Percentiles rank a stretch among this genome's conserved stretches.
Evolutionary conservation across 2,888 invertebrate genomes (phyloP).

Genomic region (Sturmia bella): DNA sequence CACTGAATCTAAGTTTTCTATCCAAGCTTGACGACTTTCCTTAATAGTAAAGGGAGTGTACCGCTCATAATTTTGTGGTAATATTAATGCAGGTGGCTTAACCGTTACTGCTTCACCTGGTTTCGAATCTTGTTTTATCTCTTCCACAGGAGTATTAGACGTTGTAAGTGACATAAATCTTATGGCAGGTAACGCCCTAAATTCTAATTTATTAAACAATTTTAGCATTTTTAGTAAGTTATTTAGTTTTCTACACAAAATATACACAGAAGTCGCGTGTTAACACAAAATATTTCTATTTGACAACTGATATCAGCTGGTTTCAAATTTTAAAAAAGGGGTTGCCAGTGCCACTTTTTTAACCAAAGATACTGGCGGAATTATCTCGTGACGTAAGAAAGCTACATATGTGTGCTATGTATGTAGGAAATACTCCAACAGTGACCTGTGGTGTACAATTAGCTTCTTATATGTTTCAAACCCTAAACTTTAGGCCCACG

Average conservation of each 20-base stretch:
- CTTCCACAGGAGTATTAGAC: conserved; percentile 35
- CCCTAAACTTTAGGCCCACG: too few relatives aligned
- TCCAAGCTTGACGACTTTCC: conserved; percentile 88
- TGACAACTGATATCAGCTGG: conserved; percentile 39
- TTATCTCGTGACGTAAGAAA: too few relatives aligned
- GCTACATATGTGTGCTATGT: too few relatives aligned
- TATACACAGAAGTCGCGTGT: conserved; percentile 39
- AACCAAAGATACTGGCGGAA: too few relatives aligned
- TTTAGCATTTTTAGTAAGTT: conserved; percentile 74
- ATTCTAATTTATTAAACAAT: conserved; percentile 76
- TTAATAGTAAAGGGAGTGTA: conserved; percentile 74
- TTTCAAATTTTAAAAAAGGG: neutral
- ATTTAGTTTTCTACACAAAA: neutral
- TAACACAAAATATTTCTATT: too few relatives aligned
- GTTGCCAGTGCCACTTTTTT: neutral
- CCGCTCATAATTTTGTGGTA: conserved; percentile 74
- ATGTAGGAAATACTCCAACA: too few relatives aligned
- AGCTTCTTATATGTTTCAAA: too few relatives aligned
- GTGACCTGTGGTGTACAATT: too few relatives aligned
- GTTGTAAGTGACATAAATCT: conserved; percentile 70
- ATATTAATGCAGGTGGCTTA: conserved; percentile 72
- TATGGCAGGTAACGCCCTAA: conserved; percentile 71
- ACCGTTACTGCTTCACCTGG: neutral
- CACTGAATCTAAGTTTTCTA: conserved; percentile 90
- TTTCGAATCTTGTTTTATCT: conserved; percentile 42